Percentiles rank a stretch among this genome's conserved stretches.
Conservation (phyloP, 2,797 vertebrate species). For the Hoplostethus atlanticus region DNA sequence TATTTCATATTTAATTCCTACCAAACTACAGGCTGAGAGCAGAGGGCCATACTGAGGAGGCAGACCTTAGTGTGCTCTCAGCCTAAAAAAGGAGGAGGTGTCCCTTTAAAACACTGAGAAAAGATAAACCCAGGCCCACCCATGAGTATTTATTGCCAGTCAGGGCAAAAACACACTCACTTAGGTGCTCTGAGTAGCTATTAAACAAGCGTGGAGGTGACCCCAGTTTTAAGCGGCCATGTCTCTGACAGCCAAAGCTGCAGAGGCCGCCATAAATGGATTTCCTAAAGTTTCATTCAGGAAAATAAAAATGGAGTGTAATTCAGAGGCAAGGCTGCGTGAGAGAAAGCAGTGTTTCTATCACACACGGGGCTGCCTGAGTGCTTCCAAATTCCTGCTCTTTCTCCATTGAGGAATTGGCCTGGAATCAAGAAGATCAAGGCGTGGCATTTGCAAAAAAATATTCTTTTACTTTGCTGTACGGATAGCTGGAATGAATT, state of each 20-base stretch:
- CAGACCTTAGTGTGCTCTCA: not conserved
- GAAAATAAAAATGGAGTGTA: slow-evolving; percentile 68
- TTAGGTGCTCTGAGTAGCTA: slow-evolving; percentile 75
- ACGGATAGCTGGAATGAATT: not conserved
- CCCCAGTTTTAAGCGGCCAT: slow-evolving; percentile 71
- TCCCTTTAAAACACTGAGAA: slow-evolving; percentile 60
- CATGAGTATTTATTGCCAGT: slow-evolving; percentile 76
- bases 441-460: not conserved
- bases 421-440: slow-evolving; percentile 18
- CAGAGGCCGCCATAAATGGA: slow-evolving; percentile 78
- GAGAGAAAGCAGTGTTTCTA: slow-evolving; percentile 37
- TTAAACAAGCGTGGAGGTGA: slow-evolving; percentile 81
- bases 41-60: not conserved
- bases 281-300: slow-evolving; percentile 78
- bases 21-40: not conserved
- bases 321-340: slow-evolving; percentile 43
- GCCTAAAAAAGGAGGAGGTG: slow-evolving; percentile 28
- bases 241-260: slow-evolving; percentile 72
- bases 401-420: slow-evolving; percentile 16
- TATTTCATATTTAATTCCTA: not conserved
- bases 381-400: slow-evolving; percentile 30
- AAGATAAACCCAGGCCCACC: slow-evolving; percentile 56
- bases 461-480: not conserved
- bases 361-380: slow-evolving; percentile 34
- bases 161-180: slow-evolving; percentile 71